phyloP scores from a whole-genome alignment of 2,797 vertebrate genomes.

The Artibeus jamaicensis region DNA sequence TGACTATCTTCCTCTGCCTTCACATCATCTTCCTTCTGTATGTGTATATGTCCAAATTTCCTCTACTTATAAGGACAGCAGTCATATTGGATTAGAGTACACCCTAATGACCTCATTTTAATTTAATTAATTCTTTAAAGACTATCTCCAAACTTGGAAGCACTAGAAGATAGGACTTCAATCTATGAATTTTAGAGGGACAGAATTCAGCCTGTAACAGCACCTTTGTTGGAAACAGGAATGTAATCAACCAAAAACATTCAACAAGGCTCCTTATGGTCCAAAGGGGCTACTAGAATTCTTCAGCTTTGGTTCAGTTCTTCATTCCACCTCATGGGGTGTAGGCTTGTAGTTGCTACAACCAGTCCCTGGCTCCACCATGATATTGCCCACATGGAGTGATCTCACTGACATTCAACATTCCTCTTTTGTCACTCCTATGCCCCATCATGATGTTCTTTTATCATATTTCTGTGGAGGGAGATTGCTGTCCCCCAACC shows the following conservation, averaged over 20 bases:
- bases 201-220: background rate
- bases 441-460: background rate
- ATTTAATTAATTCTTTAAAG: background rate
- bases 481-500: background rate
- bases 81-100: background rate
- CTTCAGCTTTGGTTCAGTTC: background rate
- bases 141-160: background rate
- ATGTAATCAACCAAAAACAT: background rate
- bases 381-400: background rate
- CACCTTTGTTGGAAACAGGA: background rate
- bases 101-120: background rate
- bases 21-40: background rate
- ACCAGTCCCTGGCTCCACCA: background rate
- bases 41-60: background rate
- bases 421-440: background rate
- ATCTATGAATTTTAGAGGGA: background rate
- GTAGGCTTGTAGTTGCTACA: background rate
- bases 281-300: too few species aligned
- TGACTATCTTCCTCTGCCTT: background rate
- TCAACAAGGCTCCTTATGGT: fast-evolving
- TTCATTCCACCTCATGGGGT: background rate
- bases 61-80: background rate
- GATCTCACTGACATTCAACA: background rate
- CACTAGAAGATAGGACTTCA: background rate
- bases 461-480: background rate